A percentile compares a stretch with the other conserved stretches of the same genome.
Conservation (phyloP, 2,113 vertebrate genomes). For the Myotis brandtii region DNA sequence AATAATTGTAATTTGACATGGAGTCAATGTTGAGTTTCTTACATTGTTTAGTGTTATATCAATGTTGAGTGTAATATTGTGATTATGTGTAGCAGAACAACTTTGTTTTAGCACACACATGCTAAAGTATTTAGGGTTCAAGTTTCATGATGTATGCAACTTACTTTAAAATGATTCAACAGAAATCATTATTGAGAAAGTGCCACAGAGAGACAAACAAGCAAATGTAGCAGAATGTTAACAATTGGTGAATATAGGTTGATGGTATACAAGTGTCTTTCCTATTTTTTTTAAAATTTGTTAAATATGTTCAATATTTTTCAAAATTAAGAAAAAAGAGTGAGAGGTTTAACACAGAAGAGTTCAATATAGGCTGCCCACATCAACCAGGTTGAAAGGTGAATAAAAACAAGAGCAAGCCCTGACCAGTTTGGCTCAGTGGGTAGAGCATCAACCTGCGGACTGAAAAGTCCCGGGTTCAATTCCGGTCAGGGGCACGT, state of each 20-base stretch:
- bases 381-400: neutral
- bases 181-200: neutral
- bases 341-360: neutral
- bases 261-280: neutral
- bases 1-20: neutral
- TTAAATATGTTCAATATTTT: neutral
- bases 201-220: neutral
- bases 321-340: neutral
- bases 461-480: too few species aligned
- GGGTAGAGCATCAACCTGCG: too few species aligned
- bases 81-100: neutral
- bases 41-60: neutral
- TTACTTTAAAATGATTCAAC: constrained; percentile 13
- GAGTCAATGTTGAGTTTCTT: neutral
- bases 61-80: neutral
- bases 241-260: neutral
- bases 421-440: too few species aligned
- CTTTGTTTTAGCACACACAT: neutral
- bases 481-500: too few species aligned
- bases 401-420: neutral
- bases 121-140: neutral
- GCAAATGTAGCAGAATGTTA: neutral
- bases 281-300: neutral
- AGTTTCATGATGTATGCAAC: neutral
- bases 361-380: neutral